These are phyloP conservation scores for Stratiomys singularior DNA, from an alignment of 2,888 invertebrate genomes.

Conservation along the genomic window DNA sequence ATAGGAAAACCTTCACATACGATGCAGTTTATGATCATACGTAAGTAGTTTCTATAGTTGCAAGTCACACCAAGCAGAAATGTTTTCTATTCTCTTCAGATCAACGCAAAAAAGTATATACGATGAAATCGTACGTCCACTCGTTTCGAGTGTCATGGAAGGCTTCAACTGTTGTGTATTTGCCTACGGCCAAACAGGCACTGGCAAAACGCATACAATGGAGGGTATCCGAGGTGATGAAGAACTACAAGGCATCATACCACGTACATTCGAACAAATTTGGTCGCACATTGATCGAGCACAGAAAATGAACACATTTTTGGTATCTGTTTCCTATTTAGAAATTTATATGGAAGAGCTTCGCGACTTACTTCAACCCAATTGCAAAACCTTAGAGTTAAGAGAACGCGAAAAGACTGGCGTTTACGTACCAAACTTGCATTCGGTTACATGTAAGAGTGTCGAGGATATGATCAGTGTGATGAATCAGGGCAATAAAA, in stretches of 20 bases:
- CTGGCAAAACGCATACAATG: conserved; percentile 82
- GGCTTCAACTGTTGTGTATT: conserved; percentile 99
- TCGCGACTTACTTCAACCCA: conserved; percentile 76
- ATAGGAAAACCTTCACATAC: conserved; percentile 95
- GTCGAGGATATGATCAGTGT: conserved; percentile 93
- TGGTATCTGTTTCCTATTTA: conserved; percentile 95
- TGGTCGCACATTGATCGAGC: conserved; percentile 93
- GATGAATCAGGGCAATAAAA: conserved; percentile 92
- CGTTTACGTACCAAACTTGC: conserved; percentile 95
- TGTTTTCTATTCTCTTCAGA: conserved; percentile 61
- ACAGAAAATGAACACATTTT: conserved; percentile 87
- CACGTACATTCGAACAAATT: conserved; percentile 96
- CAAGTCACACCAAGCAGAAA: background rate
- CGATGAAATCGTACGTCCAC: conserved; percentile 93
- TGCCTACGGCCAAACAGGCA: conserved; percentile 99
- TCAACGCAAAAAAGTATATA: conserved; percentile 93
- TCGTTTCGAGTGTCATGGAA: conserved; percentile 94
- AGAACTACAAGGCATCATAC: conserved; percentile 87
- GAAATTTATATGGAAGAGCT: conserved; percentile 97
- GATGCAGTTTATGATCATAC: conserved; percentile 95
- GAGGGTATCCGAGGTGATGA: conserved; percentile 74
- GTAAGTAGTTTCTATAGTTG: conserved; percentile 62
- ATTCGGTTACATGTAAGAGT: conserved; percentile 93
- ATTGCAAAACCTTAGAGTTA: conserved; percentile 69
- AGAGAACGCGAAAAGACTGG: conserved; percentile 79